A percentile compares a stretch with the other conserved stretches of the same genome.
Conservation (phyloP, 2,797 vertebrate species). For the Schizopygopsis malacanthus region DNA sequence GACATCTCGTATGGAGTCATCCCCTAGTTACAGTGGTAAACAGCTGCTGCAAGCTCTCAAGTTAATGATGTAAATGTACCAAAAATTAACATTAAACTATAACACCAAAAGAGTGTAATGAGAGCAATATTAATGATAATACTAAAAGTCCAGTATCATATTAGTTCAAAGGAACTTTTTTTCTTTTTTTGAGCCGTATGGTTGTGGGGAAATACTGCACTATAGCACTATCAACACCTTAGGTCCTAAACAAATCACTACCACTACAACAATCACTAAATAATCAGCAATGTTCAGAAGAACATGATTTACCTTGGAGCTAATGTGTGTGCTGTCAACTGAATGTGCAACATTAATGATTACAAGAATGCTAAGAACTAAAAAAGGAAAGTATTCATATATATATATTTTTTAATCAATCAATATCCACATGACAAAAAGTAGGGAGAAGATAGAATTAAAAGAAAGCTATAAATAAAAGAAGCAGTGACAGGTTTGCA, state of each 20-base stretch:
- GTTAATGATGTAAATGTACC: background rate
- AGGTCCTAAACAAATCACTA: background rate
- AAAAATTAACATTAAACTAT: background rate
- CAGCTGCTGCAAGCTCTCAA: background rate
- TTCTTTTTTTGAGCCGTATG: background rate
- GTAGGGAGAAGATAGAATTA: background rate
- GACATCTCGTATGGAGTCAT: background rate
- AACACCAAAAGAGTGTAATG: background rate
- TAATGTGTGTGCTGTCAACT: too few relatives aligned
- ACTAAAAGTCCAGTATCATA: too few relatives aligned
- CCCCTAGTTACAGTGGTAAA: constrained; percentile 4
- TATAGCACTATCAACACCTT: background rate
- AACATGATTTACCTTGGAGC: background rate
- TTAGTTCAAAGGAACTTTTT: background rate
- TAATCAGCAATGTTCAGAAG: background rate
- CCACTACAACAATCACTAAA: background rate
- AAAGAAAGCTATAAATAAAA: background rate
- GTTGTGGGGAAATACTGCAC: background rate
- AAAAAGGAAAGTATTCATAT: background rate
- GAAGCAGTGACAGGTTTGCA: background rate
- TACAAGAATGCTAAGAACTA: background rate
- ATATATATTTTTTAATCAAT: background rate
- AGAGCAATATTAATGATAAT: background rate
- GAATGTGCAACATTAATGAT: background rate
- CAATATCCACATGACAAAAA: background rate